These are phyloP conservation scores for Oryzias melastigma DNA, from an alignment of 2,113 vertebrate species.

Conservation along the genomic window DNA sequence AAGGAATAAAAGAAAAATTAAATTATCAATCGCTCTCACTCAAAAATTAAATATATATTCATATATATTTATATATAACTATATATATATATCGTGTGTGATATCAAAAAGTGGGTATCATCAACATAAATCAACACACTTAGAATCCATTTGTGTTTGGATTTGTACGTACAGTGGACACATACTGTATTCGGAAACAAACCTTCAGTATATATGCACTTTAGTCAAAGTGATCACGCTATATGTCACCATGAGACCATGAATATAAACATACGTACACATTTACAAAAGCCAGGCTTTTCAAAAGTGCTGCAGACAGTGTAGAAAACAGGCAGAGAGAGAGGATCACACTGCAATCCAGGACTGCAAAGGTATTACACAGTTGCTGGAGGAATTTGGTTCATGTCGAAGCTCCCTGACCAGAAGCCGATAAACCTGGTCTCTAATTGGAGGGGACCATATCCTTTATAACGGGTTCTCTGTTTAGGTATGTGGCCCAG, in stretches of 20 bases:
- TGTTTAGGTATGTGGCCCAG: constrained; percentile 98
- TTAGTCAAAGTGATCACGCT: constrained; percentile 53
- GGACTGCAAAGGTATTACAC: constrained; percentile 78
- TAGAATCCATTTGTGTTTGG: constrained; percentile 35
- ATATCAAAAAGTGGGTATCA: constrained; percentile 41
- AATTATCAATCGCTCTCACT: constrained; percentile 36
- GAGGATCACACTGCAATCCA: constrained; percentile 69
- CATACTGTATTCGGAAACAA: constrained; percentile 55
- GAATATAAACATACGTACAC: constrained; percentile 73
- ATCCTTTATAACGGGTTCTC: constrained; percentile 91
- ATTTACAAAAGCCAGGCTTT: constrained; percentile 76
- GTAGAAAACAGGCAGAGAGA: constrained; percentile 75
- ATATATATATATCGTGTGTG: constrained; percentile 1
- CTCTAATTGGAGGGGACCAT: constrained; percentile 87
- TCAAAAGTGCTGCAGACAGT: constrained; percentile 78
- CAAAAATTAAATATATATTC: constrained; percentile 32
- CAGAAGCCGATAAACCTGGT: constrained; percentile 57
- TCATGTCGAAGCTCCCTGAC: constrained; percentile 79
- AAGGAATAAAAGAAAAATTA: constrained; percentile 23
- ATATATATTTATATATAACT: no score
- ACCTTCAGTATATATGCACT: constrained; percentile 55
- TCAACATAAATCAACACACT: constrained; percentile 42
- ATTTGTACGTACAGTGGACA: constrained; percentile 61
- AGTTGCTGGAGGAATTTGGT: constrained; percentile 94
- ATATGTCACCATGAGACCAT: constrained; percentile 65